Evolutionary conservation across 1,140 invertebrate species (phyloP).

Genomic region (Pteromalus puparum): DNA sequence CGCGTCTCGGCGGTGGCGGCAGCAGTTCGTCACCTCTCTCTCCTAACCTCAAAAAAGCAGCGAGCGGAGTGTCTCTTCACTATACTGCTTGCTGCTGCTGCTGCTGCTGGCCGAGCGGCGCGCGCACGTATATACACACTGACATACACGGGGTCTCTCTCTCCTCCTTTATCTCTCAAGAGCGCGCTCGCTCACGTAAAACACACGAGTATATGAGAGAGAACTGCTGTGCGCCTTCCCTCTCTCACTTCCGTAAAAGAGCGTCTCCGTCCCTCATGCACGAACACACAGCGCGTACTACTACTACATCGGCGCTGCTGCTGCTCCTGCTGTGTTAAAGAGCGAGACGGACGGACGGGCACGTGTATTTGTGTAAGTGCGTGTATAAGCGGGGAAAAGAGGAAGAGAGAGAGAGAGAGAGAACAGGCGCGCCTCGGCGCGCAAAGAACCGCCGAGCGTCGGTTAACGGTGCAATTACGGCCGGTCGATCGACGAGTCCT

Average conservation of each 20-base stretch:
- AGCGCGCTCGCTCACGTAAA: conserved; percentile 36
- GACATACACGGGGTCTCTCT: background rate
- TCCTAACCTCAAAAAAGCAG: conserved; percentile 40
- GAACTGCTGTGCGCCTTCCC: conserved; percentile 5
- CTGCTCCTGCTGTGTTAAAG: background rate
- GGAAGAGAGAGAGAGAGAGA: conserved; percentile 8
- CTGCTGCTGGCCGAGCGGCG: background rate
- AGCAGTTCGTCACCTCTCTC: conserved; percentile 12
- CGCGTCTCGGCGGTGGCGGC: background rate
- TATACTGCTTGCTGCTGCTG: background rate
- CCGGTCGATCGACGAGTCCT: conserved; percentile 52
- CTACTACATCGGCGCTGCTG: background rate
- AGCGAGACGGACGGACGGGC: background rate
- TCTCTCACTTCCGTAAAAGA: conserved; percentile 40
- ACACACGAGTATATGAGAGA: conserved; percentile 10
- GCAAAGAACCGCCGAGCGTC: conserved; percentile 46
- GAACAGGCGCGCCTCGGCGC: conserved; percentile 30
- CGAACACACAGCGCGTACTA: background rate
- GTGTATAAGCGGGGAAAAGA: background rate
- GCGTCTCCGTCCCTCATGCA: conserved; percentile 6
- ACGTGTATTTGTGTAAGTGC: conserved; percentile 13
- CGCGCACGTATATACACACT: background rate
- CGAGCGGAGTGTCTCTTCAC: background rate
- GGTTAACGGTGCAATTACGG: conserved; percentile 56
- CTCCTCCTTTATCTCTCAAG: conserved; percentile 41